phyloP scores from a whole-genome alignment of 2,888 invertebrate species.

The Limnephilus lunatus region DNA sequence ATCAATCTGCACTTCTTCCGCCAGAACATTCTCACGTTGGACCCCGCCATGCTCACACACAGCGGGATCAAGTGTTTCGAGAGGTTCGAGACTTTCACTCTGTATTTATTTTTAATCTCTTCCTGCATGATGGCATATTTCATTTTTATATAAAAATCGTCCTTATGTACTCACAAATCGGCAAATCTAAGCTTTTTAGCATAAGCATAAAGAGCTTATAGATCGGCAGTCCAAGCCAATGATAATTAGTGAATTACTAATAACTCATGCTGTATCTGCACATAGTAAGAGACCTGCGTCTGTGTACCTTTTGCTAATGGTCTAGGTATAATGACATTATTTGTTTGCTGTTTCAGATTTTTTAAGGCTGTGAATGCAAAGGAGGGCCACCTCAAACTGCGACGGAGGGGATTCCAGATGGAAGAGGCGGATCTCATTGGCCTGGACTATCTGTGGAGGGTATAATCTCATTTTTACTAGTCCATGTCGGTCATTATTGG shows the following conservation, averaged over 20 bases:
- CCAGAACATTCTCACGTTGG: slow-evolving; percentile 93
- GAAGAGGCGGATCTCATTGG: slow-evolving; percentile 97
- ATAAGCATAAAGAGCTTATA: too few species aligned
- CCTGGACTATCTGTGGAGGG: slow-evolving; percentile 96
- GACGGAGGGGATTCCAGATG: slow-evolving; percentile 90
- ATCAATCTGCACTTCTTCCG: slow-evolving; percentile 98
- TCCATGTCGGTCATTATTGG: neutral
- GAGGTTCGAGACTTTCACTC: slow-evolving; percentile 72
- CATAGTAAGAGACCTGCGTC: too few species aligned
- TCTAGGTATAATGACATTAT: neutral
- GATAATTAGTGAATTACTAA: too few species aligned
- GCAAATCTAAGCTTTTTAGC: too few species aligned
- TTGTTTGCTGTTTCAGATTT: slow-evolving; percentile 78
- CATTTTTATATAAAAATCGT: too few species aligned
- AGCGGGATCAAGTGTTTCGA: slow-evolving; percentile 95
- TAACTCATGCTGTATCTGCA: too few species aligned
- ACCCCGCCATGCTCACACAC: slow-evolving; percentile 94
- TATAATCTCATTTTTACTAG: slow-evolving; percentile 72
- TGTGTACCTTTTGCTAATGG: neutral
- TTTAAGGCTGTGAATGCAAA: slow-evolving; percentile 97
- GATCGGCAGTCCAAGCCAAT: too few species aligned
- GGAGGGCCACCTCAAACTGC: slow-evolving; percentile 93
- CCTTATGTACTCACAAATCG: too few species aligned
- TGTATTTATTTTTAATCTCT: neutral
- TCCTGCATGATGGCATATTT: too few species aligned